Percentiles rank a stretch among this genome's conserved stretches.
phyloP scores from a whole-genome alignment of 2,113 vertebrate genomes.

The Zapus hudsonius region DNA sequence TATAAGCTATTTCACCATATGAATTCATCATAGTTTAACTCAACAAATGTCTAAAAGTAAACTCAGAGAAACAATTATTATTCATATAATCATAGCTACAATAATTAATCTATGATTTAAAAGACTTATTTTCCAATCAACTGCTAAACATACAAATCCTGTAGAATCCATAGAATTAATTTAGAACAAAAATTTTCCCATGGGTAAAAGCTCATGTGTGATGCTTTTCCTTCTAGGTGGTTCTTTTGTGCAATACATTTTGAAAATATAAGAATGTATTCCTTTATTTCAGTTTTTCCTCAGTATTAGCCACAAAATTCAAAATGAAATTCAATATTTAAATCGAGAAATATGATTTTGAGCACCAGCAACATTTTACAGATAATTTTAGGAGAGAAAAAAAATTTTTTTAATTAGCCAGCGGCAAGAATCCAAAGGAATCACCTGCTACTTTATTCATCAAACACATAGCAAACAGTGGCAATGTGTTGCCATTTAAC shows the following conservation, averaged over 20 bases:
- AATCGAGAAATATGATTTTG: constrained; percentile 14
- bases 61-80: neutral
- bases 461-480: neutral
- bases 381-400: neutral
- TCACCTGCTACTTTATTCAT: neutral
- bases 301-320: constrained; percentile 8
- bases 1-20: neutral
- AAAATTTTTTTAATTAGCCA: neutral
- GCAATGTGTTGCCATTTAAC: constrained; percentile 13
- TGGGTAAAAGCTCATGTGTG: neutral
- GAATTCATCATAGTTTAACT: neutral
- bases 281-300: neutral
- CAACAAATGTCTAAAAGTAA: neutral
- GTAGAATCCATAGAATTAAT: neutral
- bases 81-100: neutral
- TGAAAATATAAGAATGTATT: constrained; percentile 2
- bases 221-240: neutral
- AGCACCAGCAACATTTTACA: neutral
- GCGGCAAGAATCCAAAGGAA: neutral
- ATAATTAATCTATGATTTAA: neutral
- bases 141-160: neutral
- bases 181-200: neutral
- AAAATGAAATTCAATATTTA: neutral
- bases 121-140: neutral
- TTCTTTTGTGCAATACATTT: neutral